Evolutionary conservation across 1,140 invertebrate genomes (phyloP).

Genomic region (Drosophila hydei): DNA sequence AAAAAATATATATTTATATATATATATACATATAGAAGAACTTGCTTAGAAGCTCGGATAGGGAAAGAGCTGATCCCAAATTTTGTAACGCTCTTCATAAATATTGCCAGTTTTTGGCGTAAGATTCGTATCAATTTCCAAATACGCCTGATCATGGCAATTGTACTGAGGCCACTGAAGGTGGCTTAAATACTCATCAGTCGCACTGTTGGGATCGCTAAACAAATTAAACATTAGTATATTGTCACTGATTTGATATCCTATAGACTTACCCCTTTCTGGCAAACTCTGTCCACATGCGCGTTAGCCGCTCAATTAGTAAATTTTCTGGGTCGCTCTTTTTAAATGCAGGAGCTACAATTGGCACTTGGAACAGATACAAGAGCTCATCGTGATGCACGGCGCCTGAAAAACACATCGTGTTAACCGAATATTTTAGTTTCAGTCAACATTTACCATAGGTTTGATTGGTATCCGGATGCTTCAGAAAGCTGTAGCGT

Average conservation of each 20-base stretch:
- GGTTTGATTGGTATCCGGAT: conserved; percentile 81
- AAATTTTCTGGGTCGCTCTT: conserved; percentile 84
- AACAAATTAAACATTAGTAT: neutral
- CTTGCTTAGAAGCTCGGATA: conserved; percentile 8
- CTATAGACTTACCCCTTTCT: conserved; percentile 81
- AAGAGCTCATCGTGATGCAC: conserved; percentile 87
- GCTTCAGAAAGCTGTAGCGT: conserved; percentile 85
- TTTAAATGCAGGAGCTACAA: conserved; percentile 81
- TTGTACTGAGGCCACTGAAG: conserved; percentile 85
- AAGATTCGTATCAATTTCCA: conserved; percentile 85
- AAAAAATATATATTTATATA: neutral
- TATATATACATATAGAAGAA: too few relatives aligned
- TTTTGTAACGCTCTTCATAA: conserved; percentile 84
- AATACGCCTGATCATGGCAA: conserved; percentile 83
- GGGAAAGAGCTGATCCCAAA: conserved; percentile 86
- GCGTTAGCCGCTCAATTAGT: conserved; percentile 84
- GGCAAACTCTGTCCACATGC: conserved; percentile 85
- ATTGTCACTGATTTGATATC: too few relatives aligned
- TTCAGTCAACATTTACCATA: conserved; percentile 72
- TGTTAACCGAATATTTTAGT: neutral
- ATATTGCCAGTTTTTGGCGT: conserved; percentile 84
- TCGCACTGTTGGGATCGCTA: conserved; percentile 65
- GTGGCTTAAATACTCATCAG: conserved; percentile 64
- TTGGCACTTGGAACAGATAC: conserved; percentile 86
- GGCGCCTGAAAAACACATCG: conserved; percentile 82